phyloP scores from a whole-genome alignment of 37 sponge, comb jelly and placozoan genomes.

The Mnemiopsis leidyi region DNA sequence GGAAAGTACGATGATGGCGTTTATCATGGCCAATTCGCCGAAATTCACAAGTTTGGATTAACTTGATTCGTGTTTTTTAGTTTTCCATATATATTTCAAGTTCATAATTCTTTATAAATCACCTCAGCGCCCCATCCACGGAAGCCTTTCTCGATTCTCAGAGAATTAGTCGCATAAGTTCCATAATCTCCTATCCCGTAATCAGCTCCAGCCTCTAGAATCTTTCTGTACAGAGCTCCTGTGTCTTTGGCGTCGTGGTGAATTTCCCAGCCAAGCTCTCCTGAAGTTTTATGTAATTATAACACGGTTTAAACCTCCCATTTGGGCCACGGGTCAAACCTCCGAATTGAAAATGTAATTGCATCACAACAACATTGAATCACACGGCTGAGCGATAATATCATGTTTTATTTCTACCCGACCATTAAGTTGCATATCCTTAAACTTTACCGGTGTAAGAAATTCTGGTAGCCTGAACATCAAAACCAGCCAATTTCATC shows the following conservation, averaged over 20 bases:
- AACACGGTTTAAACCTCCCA: too few relatives aligned
- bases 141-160: conserved; percentile 66
- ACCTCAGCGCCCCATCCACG: conserved; percentile 70
- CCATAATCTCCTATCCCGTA: conserved; percentile 66
- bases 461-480: conserved; percentile 33
- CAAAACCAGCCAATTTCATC: conserved; percentile 22
- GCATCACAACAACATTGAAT: too few relatives aligned
- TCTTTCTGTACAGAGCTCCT: not conserved
- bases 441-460: conserved; percentile 66
- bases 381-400: too few relatives aligned
- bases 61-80: not conserved
- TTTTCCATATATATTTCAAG: not conserved
- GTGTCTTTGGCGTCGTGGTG: conserved; percentile 20
- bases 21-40: too few relatives aligned
- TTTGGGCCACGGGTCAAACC: too few relatives aligned
- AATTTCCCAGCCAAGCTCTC: conserved; percentile 68
- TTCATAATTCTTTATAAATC: not conserved
- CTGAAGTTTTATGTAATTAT: too few relatives aligned
- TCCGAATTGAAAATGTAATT: too few relatives aligned
- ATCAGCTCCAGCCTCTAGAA: conserved; percentile 51
- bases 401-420: not conserved
- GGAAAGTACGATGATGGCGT: too few relatives aligned
- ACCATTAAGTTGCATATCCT: too few relatives aligned
- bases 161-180: conserved; percentile 62
- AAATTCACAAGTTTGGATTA: not conserved